Evolutionary conservation across 2,888 invertebrate genomes (phyloP), one percentile per base, ranked within the genome.

Genomic region (Kuschelorhynchus macadamiae): DNA sequence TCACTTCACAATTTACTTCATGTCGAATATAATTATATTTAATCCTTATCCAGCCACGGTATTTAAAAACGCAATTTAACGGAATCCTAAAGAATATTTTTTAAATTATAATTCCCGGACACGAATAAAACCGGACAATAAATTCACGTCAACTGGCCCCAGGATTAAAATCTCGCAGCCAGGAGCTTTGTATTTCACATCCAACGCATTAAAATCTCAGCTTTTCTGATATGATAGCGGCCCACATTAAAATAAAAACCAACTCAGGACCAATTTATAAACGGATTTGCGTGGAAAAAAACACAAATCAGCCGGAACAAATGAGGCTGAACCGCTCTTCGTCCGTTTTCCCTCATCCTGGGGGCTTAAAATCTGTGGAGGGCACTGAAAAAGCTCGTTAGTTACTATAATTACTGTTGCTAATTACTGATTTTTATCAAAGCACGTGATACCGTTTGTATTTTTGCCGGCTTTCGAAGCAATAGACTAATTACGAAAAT

Each of bases 341-440:
- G 67, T 14, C 62, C 63, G 67, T 41, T 57, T 61, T 60, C 55
- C 75, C 77, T 77, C 79, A 79, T 78, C 78, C 73, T 71, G 57
- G 74, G 77, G 36, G 77, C 77, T 79, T 78, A 77, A 75, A 78
- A 75, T 74, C 73, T 44, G 65, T 47, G 59, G 64, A 55, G 65
- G 47, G 52, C 55, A 59, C 49, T 42, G 41, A 68, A 81, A 82
- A 82, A 81, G 81, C 81, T 83, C 83, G 82, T 83, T 83, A 83
- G 82, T 81, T 81, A 79, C 81, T 78, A 82, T 83, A 83, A 83
- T 83, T 83, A 83, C 82, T 79, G 82, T 80, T 80, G 82, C 83
- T 83, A 83, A 83, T 83, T 83, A 83, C 82, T 82, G 83, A 83
- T 83, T 83, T 83, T 82, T 83, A 83, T 83, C 83, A 79, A 80